Evolutionary conservation across 2,888 invertebrate genomes (phyloP).

Genomic region (Sesia bembeciformis): DNA sequence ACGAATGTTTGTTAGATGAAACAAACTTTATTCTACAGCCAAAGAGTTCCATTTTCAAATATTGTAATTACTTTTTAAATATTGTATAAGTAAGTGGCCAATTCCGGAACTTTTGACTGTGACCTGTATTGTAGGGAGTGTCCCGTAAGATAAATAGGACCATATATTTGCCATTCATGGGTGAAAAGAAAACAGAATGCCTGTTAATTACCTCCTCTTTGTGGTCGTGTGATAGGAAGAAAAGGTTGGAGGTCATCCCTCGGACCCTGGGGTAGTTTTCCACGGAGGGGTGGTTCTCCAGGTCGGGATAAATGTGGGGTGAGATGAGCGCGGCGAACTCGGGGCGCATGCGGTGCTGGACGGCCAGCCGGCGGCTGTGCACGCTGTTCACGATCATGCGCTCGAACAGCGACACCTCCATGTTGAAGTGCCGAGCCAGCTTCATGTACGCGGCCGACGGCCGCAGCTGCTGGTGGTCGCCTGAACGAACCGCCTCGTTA

Average conservation of each 20-base stretch:
- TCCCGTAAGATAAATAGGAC: too few relatives aligned
- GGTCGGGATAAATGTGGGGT: conserved; percentile 80
- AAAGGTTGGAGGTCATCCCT: conserved; percentile 77
- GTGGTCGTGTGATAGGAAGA: conserved; percentile 78
- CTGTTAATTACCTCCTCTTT: conserved; percentile 64
- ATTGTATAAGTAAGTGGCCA: too few relatives aligned
- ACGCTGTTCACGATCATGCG: conserved; percentile 81
- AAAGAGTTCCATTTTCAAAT: too few relatives aligned
- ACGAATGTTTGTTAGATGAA: too few relatives aligned
- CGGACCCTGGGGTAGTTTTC: conserved; percentile 67
- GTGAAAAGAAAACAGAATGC: too few relatives aligned
- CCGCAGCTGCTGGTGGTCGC: conserved; percentile 87
- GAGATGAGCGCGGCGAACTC: conserved; percentile 67
- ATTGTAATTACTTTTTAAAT: too few relatives aligned
- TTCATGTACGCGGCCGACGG: conserved; percentile 81
- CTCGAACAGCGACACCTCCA: conserved; percentile 88
- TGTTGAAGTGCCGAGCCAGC: conserved; percentile 76
- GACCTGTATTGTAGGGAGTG: too few relatives aligned
- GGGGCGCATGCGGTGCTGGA: conserved; percentile 88
- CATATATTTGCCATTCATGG: too few relatives aligned
- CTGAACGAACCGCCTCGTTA: conserved; percentile 25
- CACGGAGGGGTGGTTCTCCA: conserved; percentile 78
- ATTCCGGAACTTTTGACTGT: too few relatives aligned
- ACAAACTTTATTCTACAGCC: too few relatives aligned
- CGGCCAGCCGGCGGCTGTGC: conserved; percentile 73